Base-by-base conservation (phyloP, 2,888 invertebrate genomes). In the Hypomecis punctinalis region DNA sequence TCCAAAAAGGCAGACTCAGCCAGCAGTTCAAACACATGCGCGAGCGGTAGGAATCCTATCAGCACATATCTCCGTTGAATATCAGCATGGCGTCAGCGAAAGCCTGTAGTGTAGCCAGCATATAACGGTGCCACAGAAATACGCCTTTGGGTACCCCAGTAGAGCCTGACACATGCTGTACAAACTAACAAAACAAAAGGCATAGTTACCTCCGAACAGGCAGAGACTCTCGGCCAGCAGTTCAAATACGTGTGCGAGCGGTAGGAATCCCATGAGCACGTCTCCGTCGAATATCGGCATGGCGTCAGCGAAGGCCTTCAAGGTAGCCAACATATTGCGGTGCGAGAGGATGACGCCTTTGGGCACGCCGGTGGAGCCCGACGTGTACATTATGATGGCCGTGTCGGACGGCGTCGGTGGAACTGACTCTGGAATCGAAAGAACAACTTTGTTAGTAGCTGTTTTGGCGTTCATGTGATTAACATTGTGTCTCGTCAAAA, bases 381-480 rank as follows among this genome's bases (percentile, higher is more conserved):
- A 98, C 2, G 99, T 99, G 94, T 99, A 99, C 99, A 99, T 99
- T 47, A 99, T 96, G 78, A 99, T 98, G 54, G 99, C 99, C 5
- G 96, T 95, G 86, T 99, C 99, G 10, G 95, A 91, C 6, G 95
- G 89, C 6, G 89, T 87, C 1, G 98, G 97, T 6, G 95, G 94
- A 5, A 93, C 90, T 23, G 89, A 82, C 75, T 94, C 96, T 95
- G 87, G 0, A 83, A 39, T 23, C 9, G 11, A n/a, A 9, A 52
- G 47, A 60, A 37, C n/a, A 10, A 37, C 1, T n/a, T 23, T 23
- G 23, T 23, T 23, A 23, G 23, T 3, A 23, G 0, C 8, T 3
- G 49, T 13, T 6, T 3, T 39, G 39, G 39, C 39, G 39, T 6
- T 6, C 3, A 39, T 8, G 39, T 9, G 39, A 23, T 23, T 23